Conservation (phyloP, 2,888 invertebrate species). For the Conchocele bisecta region DNA sequence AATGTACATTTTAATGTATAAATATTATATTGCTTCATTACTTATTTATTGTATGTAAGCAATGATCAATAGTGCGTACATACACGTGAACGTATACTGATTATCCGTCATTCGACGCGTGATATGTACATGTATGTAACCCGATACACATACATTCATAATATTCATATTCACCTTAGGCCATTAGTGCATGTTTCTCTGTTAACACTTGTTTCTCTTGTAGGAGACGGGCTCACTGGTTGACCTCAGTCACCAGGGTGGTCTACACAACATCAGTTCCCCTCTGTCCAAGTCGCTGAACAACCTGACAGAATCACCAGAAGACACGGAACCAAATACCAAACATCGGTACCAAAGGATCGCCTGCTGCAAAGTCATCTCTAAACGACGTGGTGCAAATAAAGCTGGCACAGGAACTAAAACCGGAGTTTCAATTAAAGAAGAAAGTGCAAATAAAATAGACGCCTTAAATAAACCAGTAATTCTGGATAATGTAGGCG, state of each 20-base stretch:
- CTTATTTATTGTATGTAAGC: too few relatives aligned
- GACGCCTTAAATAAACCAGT: not conserved
- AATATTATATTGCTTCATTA: too few relatives aligned
- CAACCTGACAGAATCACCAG: constrained; percentile 30
- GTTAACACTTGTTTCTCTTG: too few relatives aligned
- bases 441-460: not conserved
- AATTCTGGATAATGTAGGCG: not conserved
- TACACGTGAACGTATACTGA: too few relatives aligned
- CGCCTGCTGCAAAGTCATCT: constrained; percentile 62
- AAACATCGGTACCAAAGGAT: constrained; percentile 67
- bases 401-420: constrained; percentile 9
- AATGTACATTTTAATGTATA: too few relatives aligned
- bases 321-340: constrained; percentile 25
- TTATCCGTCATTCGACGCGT: too few relatives aligned
- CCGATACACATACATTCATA: too few relatives aligned
- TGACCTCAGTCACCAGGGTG: constrained; percentile 23
- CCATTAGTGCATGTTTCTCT: too few relatives aligned
- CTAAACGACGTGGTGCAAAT: constrained; percentile 22
- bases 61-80: too few relatives aligned
- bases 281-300: constrained; percentile 66
- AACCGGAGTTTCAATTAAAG: not conserved
- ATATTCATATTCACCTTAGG: too few relatives aligned
- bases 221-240: too few relatives aligned
- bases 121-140: too few relatives aligned
- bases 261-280: constrained; percentile 21